A percentile compares a stretch with the other conserved stretches of the same genome.
These are phyloP conservation scores for Chrysochloris asiatica DNA, from an alignment of 2,113 vertebrate genomes.

Conservation along the genomic window DNA sequence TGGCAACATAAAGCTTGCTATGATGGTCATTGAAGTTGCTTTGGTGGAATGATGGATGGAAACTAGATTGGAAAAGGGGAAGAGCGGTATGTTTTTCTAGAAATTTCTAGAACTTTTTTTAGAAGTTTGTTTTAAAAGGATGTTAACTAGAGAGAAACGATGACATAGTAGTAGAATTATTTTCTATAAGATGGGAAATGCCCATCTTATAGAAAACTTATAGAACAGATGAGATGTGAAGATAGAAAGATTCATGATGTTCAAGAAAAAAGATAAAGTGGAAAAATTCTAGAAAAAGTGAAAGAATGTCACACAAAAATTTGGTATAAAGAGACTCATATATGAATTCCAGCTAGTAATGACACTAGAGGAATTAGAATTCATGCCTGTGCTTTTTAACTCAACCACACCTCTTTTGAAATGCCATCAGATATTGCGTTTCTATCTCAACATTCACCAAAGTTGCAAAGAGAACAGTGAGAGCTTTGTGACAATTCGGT, in stretches of 20 bases:
- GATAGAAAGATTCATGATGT: not conserved
- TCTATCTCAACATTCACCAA: not conserved
- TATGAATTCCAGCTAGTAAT: not conserved
- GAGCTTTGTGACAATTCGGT: not conserved
- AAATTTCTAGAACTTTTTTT: too few species aligned
- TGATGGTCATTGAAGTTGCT: not conserved
- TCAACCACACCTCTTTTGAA: not conserved
- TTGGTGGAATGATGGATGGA: not conserved
- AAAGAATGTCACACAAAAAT: not conserved
- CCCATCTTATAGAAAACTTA: too few species aligned
- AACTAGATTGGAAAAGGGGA: not conserved
- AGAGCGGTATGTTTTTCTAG: not conserved
- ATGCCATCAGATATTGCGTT: not conserved
- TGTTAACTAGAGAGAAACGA: not conserved
- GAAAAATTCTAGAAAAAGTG: conserved; percentile 9
- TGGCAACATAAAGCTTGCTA: not conserved
- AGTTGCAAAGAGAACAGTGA: not conserved
- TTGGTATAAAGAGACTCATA: not conserved
- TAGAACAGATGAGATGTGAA: not conserved
- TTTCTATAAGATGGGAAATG: not conserved
- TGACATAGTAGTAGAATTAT: not conserved
- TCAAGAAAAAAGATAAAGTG: conserved; percentile 3
- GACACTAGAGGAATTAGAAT: not conserved
- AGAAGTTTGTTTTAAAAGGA: not conserved
- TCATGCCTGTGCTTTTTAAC: not conserved